phyloP scores from a whole-genome alignment of 2,797 vertebrate species.

The Chelonia mydas region DNA sequence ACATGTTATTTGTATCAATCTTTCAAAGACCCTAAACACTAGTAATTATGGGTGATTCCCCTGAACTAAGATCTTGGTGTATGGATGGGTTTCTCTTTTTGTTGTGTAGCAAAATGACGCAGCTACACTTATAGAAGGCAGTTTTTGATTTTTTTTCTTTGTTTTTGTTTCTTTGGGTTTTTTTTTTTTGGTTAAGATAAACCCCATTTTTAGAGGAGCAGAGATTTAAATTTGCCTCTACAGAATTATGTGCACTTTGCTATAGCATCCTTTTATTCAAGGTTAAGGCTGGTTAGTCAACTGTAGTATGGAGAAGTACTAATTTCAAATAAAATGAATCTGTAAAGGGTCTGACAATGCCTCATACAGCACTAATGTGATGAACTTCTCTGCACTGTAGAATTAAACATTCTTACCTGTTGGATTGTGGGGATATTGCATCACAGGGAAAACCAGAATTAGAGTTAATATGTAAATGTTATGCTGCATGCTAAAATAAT shows the following conservation, averaged over 20 bases:
- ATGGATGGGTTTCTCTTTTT: not conserved
- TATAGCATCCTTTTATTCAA: conserved; percentile 29
- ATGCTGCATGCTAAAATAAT: not conserved
- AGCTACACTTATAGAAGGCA: not conserved
- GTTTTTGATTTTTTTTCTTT: not conserved
- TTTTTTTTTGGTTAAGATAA: conserved; percentile 33
- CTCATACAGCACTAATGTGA: not conserved
- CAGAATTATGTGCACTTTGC: conserved; percentile 32
- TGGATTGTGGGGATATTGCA: not conserved
- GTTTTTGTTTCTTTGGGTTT: conserved; percentile 22
- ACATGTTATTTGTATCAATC: not conserved
- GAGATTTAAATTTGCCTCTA: conserved; percentile 46
- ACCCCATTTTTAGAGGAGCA: conserved; percentile 41
- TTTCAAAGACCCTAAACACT: not conserved
- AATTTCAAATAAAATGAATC: not conserved
- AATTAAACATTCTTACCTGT: not conserved
- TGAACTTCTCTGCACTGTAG: not conserved
- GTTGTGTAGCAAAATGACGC: not conserved
- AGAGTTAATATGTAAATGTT: not conserved
- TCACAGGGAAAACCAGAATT: not conserved
- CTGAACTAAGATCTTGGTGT: not conserved
- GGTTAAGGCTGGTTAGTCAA: conserved; percentile 1
- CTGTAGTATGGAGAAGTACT: not conserved
- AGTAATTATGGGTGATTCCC: not conserved
- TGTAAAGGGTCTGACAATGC: not conserved